Evolutionary conservation across 2,888 invertebrate species (phyloP), one percentile per base, ranked within the genome.

Genomic region (Balanococcus diminutus): DNA sequence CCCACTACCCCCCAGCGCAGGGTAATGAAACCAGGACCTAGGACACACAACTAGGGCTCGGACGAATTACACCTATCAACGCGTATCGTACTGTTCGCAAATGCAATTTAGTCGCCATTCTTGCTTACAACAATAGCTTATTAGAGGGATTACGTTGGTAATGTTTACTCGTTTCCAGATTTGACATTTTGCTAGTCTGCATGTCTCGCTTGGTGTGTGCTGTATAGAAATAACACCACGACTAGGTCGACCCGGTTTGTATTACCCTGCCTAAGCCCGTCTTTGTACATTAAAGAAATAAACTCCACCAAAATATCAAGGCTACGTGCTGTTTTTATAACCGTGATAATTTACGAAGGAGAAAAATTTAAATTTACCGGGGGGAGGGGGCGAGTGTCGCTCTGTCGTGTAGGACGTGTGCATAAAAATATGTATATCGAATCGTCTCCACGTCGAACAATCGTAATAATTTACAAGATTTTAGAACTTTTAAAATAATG

Each of bases 51-150:
- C 72, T 79, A 36, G 75, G 75, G 75, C 36, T 79, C 72, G 11
- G 31, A 72, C 67, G 75, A 75, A 81, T 82, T 46, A 82, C 82
- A 82, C 82, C 51, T 82, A 82, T 82, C 82, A 51, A 19, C 82
- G 56, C 19, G 19, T 42, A 31, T 82, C 19, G 56, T 8, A 42
- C 39, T n/a, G 82, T 31, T 51, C 4, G 72, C 72, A 25, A 84
- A 72, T 39, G 84, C 84, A 84, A 84, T 83, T 83, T 67, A 84
- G 67, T 39, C 32, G 39, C 84, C 42, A 84, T 84, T 84, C 84
- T 84, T 22, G 39, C 25, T n/a, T 83, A 67, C 36, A 79, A 79
- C 75, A 79, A 79, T 79, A 79, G 75, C 36, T 79, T 79, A 79
- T 79, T 79, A 79, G 75, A 79, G 75, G 75, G 75, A 79, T 79